Evolutionary conservation across 2,888 invertebrate genomes (phyloP).

Genomic region (Andrena minutula): DNA sequence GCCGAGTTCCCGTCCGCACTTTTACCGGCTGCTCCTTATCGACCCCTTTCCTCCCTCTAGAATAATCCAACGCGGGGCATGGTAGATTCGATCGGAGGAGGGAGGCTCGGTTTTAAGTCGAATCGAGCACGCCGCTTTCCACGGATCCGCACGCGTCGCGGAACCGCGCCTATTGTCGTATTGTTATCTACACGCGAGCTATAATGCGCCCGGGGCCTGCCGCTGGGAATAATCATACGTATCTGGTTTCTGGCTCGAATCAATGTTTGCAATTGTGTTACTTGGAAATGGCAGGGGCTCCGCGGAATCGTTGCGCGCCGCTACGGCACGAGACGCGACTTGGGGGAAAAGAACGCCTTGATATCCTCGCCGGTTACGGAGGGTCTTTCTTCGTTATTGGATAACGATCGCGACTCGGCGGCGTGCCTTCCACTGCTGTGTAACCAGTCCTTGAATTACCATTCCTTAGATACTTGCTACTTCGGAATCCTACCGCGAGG

Average conservation of each 20-base stretch:
- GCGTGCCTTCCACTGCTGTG: conserved; percentile 5
- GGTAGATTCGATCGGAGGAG: too few relatives aligned
- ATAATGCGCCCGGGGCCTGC: conserved; percentile 27
- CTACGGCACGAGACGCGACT: conserved; percentile 18
- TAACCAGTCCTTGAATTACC: conserved; percentile 10
- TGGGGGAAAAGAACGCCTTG: conserved; percentile 23
- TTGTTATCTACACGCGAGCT: conserved; percentile 61
- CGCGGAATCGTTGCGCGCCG: conserved; percentile 19
- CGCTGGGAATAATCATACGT: conserved; percentile 57
- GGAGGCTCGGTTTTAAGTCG: background rate
- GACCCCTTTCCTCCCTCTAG: background rate
- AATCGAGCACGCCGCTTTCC: conserved; percentile 16
- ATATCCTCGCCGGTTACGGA: conserved; percentile 8
- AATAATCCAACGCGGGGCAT: background rate
- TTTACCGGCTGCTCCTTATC: too few relatives aligned
- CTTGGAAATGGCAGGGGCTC: conserved; percentile 49
- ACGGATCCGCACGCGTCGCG: conserved; percentile 33
- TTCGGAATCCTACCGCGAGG: background rate
- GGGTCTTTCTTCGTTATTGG: conserved; percentile 36
- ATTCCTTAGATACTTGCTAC: background rate
- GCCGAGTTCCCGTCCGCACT: background rate
- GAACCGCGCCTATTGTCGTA: conserved; percentile 55
- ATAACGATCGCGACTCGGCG: conserved; percentile 36
- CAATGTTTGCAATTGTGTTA: conserved; percentile 65
- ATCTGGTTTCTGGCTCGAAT: conserved; percentile 60